Conservation (phyloP, 2,113 vertebrate species). For the Pungitius pungitius region DNA sequence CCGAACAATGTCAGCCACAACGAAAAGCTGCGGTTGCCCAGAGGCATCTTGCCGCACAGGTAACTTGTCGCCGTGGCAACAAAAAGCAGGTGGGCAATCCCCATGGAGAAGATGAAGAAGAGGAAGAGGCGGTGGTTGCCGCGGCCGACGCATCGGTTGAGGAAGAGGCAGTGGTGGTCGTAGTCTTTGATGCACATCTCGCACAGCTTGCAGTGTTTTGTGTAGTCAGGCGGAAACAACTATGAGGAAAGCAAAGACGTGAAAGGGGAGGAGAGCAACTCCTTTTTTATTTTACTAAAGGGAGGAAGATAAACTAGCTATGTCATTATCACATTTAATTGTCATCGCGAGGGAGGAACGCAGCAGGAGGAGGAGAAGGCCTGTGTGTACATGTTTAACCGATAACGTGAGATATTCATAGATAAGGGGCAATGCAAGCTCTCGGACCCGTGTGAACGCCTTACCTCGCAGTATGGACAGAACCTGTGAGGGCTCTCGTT, state of each 20-base stretch:
- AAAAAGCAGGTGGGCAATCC: slow-evolving; percentile 67
- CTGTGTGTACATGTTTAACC: no score
- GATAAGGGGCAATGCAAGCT: no score
- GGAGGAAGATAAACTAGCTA: no score
- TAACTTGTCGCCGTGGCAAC: slow-evolving; percentile 60
- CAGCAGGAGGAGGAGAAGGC: no score
- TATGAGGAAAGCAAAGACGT: slow-evolving; percentile 38
- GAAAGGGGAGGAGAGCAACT: background rate
- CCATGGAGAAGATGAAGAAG: slow-evolving; percentile 77
- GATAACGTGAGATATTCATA: no score
- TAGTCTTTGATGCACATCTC: slow-evolving; percentile 82
- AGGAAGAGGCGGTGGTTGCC: slow-evolving; percentile 82
- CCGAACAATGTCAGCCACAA: slow-evolving; percentile 60
- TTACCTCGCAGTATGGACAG: slow-evolving; percentile 86
- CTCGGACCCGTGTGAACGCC: no score
- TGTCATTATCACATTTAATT: no score
- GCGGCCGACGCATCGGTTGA: slow-evolving; percentile 80
- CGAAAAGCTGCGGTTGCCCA: slow-evolving; percentile 14
- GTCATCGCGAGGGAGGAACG: no score
- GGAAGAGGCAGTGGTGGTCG: slow-evolving; percentile 86
- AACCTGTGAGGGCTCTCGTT: slow-evolving; percentile 77
- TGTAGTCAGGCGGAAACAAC: slow-evolving; percentile 79
- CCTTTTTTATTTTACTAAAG: no score
- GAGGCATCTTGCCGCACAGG: slow-evolving; percentile 55
- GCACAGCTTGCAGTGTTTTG: slow-evolving; percentile 85